Evolutionary conservation across 2,888 invertebrate species (phyloP).

Genomic region (Allolobophora icterica): DNA sequence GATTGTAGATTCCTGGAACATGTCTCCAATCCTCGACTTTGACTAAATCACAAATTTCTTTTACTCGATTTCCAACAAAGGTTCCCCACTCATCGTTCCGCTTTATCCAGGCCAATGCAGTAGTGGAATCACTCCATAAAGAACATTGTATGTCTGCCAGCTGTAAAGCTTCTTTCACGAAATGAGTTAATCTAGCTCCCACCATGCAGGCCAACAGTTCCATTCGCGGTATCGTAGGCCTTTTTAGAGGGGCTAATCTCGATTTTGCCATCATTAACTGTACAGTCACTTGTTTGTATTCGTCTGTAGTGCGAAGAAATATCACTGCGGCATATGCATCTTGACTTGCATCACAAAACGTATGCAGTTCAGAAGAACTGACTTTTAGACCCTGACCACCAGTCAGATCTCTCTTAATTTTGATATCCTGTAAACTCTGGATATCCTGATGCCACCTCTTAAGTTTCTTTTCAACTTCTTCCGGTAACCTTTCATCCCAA

Average conservation of each 20-base stretch:
- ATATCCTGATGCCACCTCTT: too few relatives aligned
- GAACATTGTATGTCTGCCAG: neutral
- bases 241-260: neutral
- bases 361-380: too few relatives aligned
- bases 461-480: too few relatives aligned
- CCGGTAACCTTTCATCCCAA: too few relatives aligned
- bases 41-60: neutral
- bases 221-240: neutral
- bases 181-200: too few relatives aligned
- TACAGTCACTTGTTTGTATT: neutral
- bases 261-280: neutral
- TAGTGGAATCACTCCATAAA: neutral
- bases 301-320: neutral
- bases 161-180: too few relatives aligned
- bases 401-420: neutral
- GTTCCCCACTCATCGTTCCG: neutral
- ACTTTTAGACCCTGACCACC: neutral
- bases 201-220: neutral
- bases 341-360: neutral
- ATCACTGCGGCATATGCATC: neutral
- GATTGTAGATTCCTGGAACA: too few relatives aligned
- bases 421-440: too few relatives aligned
- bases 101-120: neutral
- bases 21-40: too few relatives aligned
- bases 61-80: neutral